Conservation (phyloP, 2,797 vertebrate species). For the Lagocephalus sceleratus region DNA sequence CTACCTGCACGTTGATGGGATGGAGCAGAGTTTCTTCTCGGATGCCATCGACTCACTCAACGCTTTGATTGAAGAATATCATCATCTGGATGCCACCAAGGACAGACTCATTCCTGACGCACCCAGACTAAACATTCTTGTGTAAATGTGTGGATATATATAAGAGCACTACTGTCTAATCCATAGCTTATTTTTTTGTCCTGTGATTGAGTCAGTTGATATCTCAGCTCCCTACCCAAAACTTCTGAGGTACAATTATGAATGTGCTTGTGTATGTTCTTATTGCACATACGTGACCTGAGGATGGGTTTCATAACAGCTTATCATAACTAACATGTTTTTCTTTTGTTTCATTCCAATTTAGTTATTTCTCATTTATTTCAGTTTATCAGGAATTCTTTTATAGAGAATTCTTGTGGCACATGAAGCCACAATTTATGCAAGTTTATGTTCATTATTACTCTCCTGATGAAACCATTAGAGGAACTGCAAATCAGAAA, state of each 20-base stretch:
- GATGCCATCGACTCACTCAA: constrained; percentile 84
- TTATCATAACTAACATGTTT: constrained; percentile 7
- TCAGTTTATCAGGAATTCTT: constrained; percentile 16
- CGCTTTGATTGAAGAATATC: constrained; percentile 87
- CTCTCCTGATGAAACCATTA: constrained; percentile 45
- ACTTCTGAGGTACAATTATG: constrained; percentile 17
- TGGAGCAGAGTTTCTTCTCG: constrained; percentile 86
- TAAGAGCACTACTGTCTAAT: constrained; percentile 17
- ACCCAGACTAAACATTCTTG: constrained; percentile 77
- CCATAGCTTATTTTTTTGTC: constrained; percentile 7
- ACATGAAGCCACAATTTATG: background rate
- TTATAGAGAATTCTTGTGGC: constrained; percentile 9
- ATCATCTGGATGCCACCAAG: constrained; percentile 80
- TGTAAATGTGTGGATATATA: constrained; percentile 20
- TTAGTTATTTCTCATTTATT: background rate
- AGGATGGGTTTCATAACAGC: constrained; percentile 10
- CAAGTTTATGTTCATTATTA: constrained; percentile 5
- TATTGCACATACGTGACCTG: constrained; percentile 33
- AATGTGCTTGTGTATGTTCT: constrained; percentile 13
- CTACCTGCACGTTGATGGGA: constrained; percentile 88
- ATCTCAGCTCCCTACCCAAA: constrained; percentile 18
- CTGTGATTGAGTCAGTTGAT: background rate
- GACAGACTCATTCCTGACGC: constrained; percentile 61
- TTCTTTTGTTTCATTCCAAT: background rate
- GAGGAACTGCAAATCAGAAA: constrained; percentile 86